Conservation (phyloP, 1,140 invertebrate species). For the Drosophila chauvacae region DNA sequence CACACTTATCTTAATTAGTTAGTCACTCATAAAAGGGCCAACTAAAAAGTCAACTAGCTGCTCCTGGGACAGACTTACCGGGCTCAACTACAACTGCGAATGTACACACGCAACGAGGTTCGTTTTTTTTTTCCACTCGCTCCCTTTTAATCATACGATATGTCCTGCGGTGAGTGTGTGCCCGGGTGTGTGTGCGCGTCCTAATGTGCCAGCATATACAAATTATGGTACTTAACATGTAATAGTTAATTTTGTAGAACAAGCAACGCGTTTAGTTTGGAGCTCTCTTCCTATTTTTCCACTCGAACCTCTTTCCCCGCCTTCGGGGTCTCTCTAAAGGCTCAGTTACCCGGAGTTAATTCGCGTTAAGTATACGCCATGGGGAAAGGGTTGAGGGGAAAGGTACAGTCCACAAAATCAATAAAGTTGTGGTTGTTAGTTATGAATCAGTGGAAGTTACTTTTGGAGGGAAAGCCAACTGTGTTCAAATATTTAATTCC, state of each 20-base stretch:
- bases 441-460: background rate
- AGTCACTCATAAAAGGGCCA: conserved; percentile 67
- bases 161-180: conserved; percentile 13
- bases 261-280: conserved; percentile 45
- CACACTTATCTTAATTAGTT: conserved; percentile 83
- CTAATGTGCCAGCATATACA: conserved; percentile 46
- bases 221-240: conserved; percentile 53
- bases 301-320: background rate
- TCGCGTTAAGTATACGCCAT: conserved; percentile 44
- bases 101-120: conserved; percentile 25
- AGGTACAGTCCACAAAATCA: background rate
- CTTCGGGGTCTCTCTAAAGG: conserved; percentile 1
- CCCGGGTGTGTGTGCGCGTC: background rate
- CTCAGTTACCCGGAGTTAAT: conserved; percentile 30
- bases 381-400: background rate
- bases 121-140: conserved; percentile 3
- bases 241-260: conserved; percentile 53
- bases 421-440: background rate
- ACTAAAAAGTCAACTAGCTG: conserved; percentile 38
- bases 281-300: conserved; percentile 9
- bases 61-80: conserved; percentile 27
- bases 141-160: conserved; percentile 35
- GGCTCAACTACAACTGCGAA: conserved; percentile 14
- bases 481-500: background rate
- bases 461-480: too few species aligned